These are phyloP conservation scores for Kryptolebias ocellatus DNA, from an alignment of 2,797 vertebrate species.

Conservation along the genomic window DNA sequence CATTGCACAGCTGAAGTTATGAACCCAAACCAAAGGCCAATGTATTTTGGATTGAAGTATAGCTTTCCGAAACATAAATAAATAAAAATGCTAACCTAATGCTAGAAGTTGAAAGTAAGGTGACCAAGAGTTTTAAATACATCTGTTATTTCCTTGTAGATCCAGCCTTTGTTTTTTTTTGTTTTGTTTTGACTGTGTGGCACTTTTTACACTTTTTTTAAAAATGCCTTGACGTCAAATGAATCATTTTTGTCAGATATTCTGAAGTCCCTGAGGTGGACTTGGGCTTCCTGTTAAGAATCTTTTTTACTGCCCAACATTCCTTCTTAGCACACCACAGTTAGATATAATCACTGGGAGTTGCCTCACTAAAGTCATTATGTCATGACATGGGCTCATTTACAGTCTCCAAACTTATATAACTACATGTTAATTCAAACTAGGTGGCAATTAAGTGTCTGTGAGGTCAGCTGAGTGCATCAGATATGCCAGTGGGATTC, in stretches of 20 bases:
- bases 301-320: constrained; percentile 13
- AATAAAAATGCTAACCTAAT: neutral
- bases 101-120: neutral
- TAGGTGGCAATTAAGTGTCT: constrained; percentile 30
- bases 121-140: neutral
- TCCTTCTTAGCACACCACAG: constrained; percentile 32
- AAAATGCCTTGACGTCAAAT: neutral
- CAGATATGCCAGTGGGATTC: constrained; percentile 3
- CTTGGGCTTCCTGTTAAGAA: neutral
- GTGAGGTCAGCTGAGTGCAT: constrained; percentile 9
- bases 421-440: constrained; percentile 47
- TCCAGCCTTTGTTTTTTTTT: neutral
- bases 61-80: constrained; percentile 2
- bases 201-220: neutral
- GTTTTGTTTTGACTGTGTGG: neutral
- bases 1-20: constrained; percentile 41
- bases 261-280: neutral
- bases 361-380: constrained; percentile 55
- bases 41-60: constrained; percentile 33
- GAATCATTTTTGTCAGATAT: constrained; percentile 11
- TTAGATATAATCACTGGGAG: constrained; percentile 63
- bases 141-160: neutral
- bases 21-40: constrained; percentile 15
- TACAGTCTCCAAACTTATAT: constrained; percentile 31
- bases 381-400: constrained; percentile 51